Evolutionary conservation across 2,113 vertebrate species (phyloP), one percentile per base, ranked within the genome.

Genomic region (Alethe diademata): DNA sequence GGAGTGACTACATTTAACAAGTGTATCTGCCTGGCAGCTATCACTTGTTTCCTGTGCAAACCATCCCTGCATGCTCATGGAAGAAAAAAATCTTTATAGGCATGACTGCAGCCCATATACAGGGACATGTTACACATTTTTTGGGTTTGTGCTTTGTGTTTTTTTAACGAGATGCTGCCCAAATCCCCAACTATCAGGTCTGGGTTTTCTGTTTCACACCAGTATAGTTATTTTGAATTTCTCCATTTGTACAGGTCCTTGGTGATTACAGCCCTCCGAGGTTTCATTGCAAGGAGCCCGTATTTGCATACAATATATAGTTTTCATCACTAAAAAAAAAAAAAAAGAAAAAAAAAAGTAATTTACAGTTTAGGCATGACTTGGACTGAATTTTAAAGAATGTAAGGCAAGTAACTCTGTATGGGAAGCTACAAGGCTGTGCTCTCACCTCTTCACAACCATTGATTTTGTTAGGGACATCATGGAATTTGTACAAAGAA

Each of bases 41-140:
- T 20, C 0, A 0, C 74, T 70, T 38, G 47, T 86, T 89, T 86
- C 72, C 61, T 80, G 25, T 40, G 58, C 43, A 88, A 66, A 78
- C 54, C 31, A 40, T 22, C 60, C 47, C 51, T 24, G 9, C 28
- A 3, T 29, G 45, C 60, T 84, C n/a, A 14, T 26, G 42, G 56
- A 43, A 28, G 58, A 78, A 79, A 83, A 57, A 61, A 61, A 71
- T 16, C 61, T 66, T 80, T 24, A 51, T 23, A 15, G 80, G n/a
- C 40, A n/a, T 42, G 76, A 47, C 12, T 78, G 48, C 48, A 85
- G 40, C 38, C 72, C 56, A 31, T 23, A 35, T 19, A 19, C 3
- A 31, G 47, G 19, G 42, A 40, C 0, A 1, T 23, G 25, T 53
- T 19, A 17, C 3, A 4, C 0, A 0, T 17, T 10, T 61, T 50